Evolutionary conservation across 37 sponge, comb jelly and placozoan species (phyloP).

Genomic region (Haliclona indistincta): DNA sequence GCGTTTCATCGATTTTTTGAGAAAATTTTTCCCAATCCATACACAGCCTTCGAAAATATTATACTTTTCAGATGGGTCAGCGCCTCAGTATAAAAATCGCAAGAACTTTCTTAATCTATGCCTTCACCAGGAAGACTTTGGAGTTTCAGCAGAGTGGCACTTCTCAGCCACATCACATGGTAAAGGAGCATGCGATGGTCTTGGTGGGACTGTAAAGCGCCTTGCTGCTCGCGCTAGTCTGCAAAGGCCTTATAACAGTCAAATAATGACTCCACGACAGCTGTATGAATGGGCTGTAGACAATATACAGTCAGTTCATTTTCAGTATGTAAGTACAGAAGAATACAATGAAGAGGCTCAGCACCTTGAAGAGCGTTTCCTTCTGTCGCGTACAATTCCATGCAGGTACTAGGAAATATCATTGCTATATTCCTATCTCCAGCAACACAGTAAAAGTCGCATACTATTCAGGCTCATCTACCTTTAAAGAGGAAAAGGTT

Average conservation of each 20-base stretch:
- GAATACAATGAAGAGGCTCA: too few species aligned
- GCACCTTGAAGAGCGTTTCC: slow-evolving; percentile 18
- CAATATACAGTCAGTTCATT: too few species aligned
- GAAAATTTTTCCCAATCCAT: not conserved
- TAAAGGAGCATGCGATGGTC: slow-evolving; percentile 57
- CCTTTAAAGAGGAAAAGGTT: slow-evolving; percentile 15
- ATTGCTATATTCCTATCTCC: slow-evolving; percentile 21
- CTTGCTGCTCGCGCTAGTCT: slow-evolving; percentile 56
- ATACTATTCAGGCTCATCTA: slow-evolving; percentile 19
- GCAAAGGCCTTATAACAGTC: slow-evolving; percentile 45
- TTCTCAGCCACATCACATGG: slow-evolving; percentile 67
- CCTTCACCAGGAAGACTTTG: slow-evolving; percentile 39
- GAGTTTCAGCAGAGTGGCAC: slow-evolving; percentile 48
- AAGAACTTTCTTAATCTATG: slow-evolving; percentile 16
- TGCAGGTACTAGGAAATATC: slow-evolving; percentile 40
- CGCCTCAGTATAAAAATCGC: slow-evolving; percentile 2
- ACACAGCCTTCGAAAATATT: slow-evolving; percentile 23
- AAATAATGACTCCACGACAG: slow-evolving; percentile 55
- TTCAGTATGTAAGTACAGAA: too few species aligned
- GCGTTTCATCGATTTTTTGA: slow-evolving; percentile 14
- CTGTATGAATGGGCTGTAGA: slow-evolving; percentile 35
- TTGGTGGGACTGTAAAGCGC: slow-evolving; percentile 45
- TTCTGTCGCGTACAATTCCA: slow-evolving; percentile 39
- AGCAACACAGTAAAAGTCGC: not conserved
- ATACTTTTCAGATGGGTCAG: slow-evolving; percentile 15